These are phyloP conservation scores for Eumacrocentrus americanus DNA, from an alignment of 2,888 invertebrate genomes.

Conservation along the genomic window DNA sequence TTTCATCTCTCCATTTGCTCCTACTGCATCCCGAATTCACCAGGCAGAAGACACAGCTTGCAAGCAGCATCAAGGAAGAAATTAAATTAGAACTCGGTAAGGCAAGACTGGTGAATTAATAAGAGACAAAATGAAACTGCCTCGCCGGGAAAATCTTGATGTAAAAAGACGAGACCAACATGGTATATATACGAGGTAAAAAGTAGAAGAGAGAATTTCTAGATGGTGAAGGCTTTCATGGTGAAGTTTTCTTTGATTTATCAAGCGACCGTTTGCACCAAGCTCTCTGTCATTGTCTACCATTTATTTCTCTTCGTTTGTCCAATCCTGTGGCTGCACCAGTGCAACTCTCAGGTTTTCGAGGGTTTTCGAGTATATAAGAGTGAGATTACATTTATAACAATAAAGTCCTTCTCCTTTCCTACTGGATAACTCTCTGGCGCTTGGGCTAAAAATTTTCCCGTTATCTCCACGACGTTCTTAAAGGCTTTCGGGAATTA, in stretches of 20 bases:
- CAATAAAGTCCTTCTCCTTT: conserved; percentile 14
- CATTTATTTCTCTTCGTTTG: not conserved
- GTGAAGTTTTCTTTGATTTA: not conserved
- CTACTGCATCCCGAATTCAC: too few relatives aligned
- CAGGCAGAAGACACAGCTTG: too few relatives aligned
- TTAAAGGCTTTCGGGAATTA: conserved; percentile 19
- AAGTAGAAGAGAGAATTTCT: not conserved
- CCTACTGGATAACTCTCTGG: not conserved
- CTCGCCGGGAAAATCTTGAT: not conserved
- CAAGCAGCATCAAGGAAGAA: too few relatives aligned
- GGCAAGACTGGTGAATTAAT: too few relatives aligned
- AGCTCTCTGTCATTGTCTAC: not conserved
- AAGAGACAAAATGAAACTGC: conserved; percentile 10
- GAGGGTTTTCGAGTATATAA: not conserved
- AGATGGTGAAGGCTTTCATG: not conserved
- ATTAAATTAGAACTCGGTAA: too few relatives aligned
- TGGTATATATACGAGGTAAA: too few relatives aligned
- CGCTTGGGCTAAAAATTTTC: conserved; percentile 11
- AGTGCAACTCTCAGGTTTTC: not conserved
- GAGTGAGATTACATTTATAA: conserved; percentile 22
- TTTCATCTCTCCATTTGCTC: too few relatives aligned
- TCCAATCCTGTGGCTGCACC: not conserved
- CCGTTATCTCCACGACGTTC: conserved; percentile 9
- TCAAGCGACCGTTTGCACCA: not conserved
- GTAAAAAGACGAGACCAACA: not conserved